Base-by-base conservation (phyloP, 2,113 vertebrate genomes). In the Gnathonemus longibarbis region DNA sequence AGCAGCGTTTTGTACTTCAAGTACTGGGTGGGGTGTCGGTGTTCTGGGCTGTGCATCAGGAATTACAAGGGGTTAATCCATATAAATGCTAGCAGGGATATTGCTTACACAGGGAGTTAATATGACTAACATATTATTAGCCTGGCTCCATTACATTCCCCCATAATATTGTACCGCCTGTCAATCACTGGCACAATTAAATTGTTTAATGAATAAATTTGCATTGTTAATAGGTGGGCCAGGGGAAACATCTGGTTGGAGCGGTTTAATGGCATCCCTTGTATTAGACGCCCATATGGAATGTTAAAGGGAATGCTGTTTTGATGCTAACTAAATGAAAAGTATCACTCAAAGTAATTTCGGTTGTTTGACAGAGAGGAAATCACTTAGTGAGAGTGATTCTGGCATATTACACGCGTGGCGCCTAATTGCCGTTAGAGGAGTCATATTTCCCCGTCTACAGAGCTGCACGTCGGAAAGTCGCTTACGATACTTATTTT, bases 161-260 rank as follows among this genome's bases (percentile, higher is more conserved):
- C 92, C 91, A 92, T 94, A 95, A 94, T 95, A 92, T 90, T 85
- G 91, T 27, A 88, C 92, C 88, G 92, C 93, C 95, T 96, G 95
- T 96, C 96, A 96, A 95, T 96, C 96, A 96, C 88, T 84, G 91
- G 92, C 93, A 96, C 94, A 96, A 96, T 95, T 95, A 96, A 95
- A 96, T 92, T 93, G 94, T 95, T 96, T 96, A 95, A 96, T 95
- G 95, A 96, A 95, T 95, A 96, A 94, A 96, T 96, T 96, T 96
- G 94, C 96, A 96, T 96, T 92, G 94, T 94, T 96, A 94, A 95
- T 92, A 90, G 87, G 35, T 39, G 89, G 94, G 93, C 92, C 91
- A 94, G 66, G 52, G 90, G 90, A 92, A 96, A 96, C 96, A 96
- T 96, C 96, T 96, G 96, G 94, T 93, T 90, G 46, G 5, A 91